Conservation (phyloP, 2,888 invertebrate genomes). For the Tridacna crocea region DNA sequence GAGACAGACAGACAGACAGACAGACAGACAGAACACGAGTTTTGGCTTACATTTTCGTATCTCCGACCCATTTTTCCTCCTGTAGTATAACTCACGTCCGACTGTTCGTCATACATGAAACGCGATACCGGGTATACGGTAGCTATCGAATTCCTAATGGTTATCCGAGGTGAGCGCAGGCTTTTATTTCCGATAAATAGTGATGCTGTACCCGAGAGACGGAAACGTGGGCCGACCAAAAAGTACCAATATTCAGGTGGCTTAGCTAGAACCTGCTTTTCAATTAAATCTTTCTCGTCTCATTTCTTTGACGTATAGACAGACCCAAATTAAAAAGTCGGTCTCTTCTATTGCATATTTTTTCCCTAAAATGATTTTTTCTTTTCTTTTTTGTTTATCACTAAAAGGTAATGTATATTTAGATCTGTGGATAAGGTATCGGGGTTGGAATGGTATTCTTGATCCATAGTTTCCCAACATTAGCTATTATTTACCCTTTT, state of each 20-base stretch:
- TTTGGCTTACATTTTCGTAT: conserved; percentile 25
- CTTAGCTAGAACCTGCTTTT: background rate
- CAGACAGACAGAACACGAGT: background rate
- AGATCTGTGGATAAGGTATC: no score
- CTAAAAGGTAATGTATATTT: no score
- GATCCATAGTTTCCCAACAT: no score
- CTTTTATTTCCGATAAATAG: conserved; percentile 18
- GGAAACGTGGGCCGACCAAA: conserved; percentile 12
- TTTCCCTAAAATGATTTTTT: no score
- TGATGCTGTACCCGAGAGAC: conserved; percentile 25
- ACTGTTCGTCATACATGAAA: conserved; percentile 14
- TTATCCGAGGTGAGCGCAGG: background rate
- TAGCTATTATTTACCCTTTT: no score
- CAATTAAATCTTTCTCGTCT: no score
- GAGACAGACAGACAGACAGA: background rate
- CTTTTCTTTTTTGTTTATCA: no score
- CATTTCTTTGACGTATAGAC: no score
- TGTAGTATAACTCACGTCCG: conserved; percentile 7
- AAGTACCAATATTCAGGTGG: background rate
- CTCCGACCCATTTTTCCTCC: conserved; percentile 24
- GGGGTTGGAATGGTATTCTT: no score
- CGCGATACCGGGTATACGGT: background rate
- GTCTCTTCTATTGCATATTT: no score
- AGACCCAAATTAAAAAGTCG: no score
- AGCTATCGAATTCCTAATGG: conserved; percentile 12